Percentiles rank a stretch among this genome's conserved stretches.
phyloP scores from a whole-genome alignment of 23 tunicate genomes.

The Trididemnum nubilum region DNA sequence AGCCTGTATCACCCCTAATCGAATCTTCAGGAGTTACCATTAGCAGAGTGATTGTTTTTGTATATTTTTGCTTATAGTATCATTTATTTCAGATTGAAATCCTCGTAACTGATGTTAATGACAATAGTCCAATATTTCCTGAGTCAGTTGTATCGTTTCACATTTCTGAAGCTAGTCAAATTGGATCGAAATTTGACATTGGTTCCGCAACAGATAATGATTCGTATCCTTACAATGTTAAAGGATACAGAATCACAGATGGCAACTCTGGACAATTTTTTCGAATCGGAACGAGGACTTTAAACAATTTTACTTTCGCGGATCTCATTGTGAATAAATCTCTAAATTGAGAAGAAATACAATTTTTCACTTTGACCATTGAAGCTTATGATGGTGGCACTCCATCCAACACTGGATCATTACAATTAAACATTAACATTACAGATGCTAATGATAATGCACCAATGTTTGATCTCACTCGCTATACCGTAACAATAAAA shows the following conservation, averaged over 20 bases:
- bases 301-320: constrained; percentile 40
- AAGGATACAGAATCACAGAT: constrained; percentile 39
- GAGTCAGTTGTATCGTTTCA: constrained; percentile 8
- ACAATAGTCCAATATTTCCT: constrained; percentile 67
- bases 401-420: constrained; percentile 67
- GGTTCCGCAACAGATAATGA: constrained; percentile 80
- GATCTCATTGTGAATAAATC: constrained; percentile 62
- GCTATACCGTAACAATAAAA: constrained; percentile 56
- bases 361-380: constrained; percentile 44
- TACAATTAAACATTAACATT: constrained; percentile 48
- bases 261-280: constrained; percentile 29
- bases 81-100: constrained; percentile 59
- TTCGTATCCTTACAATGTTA: constrained; percentile 68
- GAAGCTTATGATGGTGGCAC: constrained; percentile 85
- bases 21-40: too few relatives aligned
- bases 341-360: constrained; percentile 59
- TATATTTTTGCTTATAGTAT: too few relatives aligned
- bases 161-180: constrained; percentile 68
- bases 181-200: constrained; percentile 68
- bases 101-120: constrained; percentile 68
- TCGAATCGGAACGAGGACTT: constrained; percentile 18
- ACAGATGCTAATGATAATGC: constrained; percentile 81
- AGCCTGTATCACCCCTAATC: too few relatives aligned
- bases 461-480: constrained; percentile 55
- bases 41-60: too few relatives aligned